phyloP scores from a whole-genome alignment of 35 echinoderm and acorn worm genomes.

The Lytechinus pictus region DNA sequence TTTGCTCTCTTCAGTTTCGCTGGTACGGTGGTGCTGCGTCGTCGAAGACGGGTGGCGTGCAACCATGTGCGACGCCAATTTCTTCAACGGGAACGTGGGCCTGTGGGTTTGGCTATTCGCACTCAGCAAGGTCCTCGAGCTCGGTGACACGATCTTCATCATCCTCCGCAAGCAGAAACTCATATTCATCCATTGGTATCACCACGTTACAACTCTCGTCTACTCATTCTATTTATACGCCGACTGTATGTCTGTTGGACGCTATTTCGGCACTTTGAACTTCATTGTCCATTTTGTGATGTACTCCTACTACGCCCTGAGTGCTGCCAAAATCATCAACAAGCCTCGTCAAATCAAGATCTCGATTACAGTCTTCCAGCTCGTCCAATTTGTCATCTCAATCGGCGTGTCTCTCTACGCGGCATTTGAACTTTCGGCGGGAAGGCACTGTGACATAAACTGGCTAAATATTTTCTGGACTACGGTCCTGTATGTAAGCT shows the following conservation, averaged over 20 bases:
- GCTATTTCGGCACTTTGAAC: slow-evolving; percentile 66
- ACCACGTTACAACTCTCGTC: slow-evolving; percentile 59
- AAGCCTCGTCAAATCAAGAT: slow-evolving; percentile 60
- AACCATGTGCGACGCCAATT: slow-evolving; percentile 63
- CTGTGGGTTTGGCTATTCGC: slow-evolving; percentile 69
- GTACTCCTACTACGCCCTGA: slow-evolving; percentile 78
- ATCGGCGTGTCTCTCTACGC: slow-evolving; percentile 52
- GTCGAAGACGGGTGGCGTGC: slow-evolving; percentile 52
- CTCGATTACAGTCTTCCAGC: slow-evolving; percentile 64
- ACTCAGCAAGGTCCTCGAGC: slow-evolving; percentile 70
- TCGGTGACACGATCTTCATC: slow-evolving; percentile 88
- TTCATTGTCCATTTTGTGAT: slow-evolving; percentile 69
- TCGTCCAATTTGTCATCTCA: slow-evolving; percentile 68
- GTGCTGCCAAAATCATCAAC: slow-evolving; percentile 53
- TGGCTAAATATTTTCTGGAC: slow-evolving; percentile 51
- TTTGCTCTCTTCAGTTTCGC: slow-evolving; percentile 78
- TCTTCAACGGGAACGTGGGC: slow-evolving; percentile 35
- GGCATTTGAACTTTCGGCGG: neutral
- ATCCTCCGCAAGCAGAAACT: slow-evolving; percentile 82
- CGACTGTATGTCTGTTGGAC: neutral
- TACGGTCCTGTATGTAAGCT: slow-evolving; percentile 70
- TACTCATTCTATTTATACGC: slow-evolving; percentile 55
- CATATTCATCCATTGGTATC: slow-evolving; percentile 89
- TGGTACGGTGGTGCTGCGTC: slow-evolving; percentile 48
- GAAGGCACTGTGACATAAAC: slow-evolving; percentile 38